Conservation (phyloP, 2,888 invertebrate genomes). For the Serripes groenlandicus region DNA sequence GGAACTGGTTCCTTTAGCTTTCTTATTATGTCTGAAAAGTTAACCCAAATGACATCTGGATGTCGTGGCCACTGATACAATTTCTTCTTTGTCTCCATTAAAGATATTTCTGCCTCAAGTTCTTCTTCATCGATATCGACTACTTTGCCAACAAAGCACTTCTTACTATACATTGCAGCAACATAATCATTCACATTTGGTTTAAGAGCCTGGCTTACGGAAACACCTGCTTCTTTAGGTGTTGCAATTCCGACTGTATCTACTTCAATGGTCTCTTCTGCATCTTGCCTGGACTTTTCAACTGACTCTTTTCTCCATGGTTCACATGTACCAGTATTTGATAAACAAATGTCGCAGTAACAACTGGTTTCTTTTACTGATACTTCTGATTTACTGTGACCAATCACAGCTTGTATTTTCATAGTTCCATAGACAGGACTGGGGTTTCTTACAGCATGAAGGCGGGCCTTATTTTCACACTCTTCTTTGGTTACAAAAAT, state of each 20-base stretch:
- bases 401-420: conserved; percentile 44
- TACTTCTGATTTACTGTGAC: conserved; percentile 10
- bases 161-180: conserved; percentile 11
- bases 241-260: not conserved
- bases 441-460: not conserved
- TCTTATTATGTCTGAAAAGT: not conserved
- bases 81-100: conserved; percentile 34
- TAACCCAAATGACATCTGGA: conserved; percentile 32
- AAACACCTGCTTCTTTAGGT: no score
- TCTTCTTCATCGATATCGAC: conserved; percentile 2
- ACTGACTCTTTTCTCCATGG: not conserved
- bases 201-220: no score
- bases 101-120: conserved; percentile 24
- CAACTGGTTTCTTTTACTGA: no score
- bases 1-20: not conserved
- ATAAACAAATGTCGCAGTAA: conserved; percentile 20
- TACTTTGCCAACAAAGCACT: conserved; percentile 10
- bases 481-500: conserved; percentile 4
- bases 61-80: conserved; percentile 35
- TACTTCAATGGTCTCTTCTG: not conserved
- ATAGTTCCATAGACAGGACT: conserved; percentile 50
- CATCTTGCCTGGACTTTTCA: not conserved
- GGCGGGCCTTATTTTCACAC: conserved; percentile 6
- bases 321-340: no score
- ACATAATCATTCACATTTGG: not conserved